phyloP scores from a whole-genome alignment of 1,140 invertebrate species.

The Branchinecta lindahli region DNA sequence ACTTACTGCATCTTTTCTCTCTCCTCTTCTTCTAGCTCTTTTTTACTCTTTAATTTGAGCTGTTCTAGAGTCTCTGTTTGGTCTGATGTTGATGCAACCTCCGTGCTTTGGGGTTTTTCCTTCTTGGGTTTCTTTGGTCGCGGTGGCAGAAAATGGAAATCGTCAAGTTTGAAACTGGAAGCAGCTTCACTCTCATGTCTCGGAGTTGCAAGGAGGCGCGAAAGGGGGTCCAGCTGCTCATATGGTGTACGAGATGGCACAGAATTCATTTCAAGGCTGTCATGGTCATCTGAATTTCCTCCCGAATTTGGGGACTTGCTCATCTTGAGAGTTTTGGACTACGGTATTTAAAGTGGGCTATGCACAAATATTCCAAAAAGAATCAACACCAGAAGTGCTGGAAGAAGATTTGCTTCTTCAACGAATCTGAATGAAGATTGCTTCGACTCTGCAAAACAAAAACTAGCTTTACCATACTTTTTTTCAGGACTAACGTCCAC shows the following conservation, averaged over 20 bases:
- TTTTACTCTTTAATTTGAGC: constrained; percentile 51
- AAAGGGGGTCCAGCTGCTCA: constrained; percentile 18
- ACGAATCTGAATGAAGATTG: too few relatives aligned
- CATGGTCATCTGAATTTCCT: too few relatives aligned
- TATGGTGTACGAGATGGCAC: background rate
- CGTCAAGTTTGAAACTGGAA: background rate
- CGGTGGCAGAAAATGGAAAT: background rate
- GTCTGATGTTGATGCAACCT: background rate
- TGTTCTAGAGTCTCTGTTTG: constrained; percentile 10
- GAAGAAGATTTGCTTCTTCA: too few relatives aligned
- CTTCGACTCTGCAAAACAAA: too few relatives aligned
- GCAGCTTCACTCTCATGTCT: constrained; percentile 17
- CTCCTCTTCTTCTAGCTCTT: constrained; percentile 74
- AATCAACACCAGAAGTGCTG: too few relatives aligned
- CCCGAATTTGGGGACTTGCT: too few relatives aligned
- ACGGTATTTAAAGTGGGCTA: too few relatives aligned
- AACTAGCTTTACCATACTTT: too few relatives aligned
- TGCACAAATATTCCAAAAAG: too few relatives aligned
- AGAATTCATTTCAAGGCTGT: too few relatives aligned
- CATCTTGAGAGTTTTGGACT: too few relatives aligned
- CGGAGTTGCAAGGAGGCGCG: constrained; percentile 19
- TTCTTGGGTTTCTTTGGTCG: constrained; percentile 10
- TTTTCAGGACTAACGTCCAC: too few relatives aligned
- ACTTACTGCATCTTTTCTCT: constrained; percentile 79
- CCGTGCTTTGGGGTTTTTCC: background rate